A percentile compares a stretch with the other conserved stretches of the same genome.
Evolutionary conservation across 2,888 invertebrate genomes (phyloP).

Genomic region (Diarsia rubi): DNA sequence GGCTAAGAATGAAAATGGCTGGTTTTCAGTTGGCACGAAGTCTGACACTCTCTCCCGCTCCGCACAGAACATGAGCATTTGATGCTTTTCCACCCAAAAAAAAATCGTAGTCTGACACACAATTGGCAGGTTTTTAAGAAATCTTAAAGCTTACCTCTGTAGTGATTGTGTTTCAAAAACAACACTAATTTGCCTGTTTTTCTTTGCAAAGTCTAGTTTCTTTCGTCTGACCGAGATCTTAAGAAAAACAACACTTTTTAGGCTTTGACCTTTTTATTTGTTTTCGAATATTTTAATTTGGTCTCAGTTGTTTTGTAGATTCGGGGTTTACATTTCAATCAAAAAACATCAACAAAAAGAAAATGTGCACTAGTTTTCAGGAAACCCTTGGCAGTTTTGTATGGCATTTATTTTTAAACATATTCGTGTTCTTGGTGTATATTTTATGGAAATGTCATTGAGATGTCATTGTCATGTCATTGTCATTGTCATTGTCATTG

Average conservation of each 20-base stretch:
- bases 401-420: not conserved
- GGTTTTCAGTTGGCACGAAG: too few relatives aligned
- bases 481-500: too few relatives aligned
- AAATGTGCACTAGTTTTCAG: not conserved
- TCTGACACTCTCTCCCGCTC: too few relatives aligned
- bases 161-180: not conserved
- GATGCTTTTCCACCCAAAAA: too few relatives aligned
- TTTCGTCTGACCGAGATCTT: not conserved
- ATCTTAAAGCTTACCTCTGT: not conserved
- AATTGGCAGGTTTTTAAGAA: not conserved
- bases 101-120: not conserved
- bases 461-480: too few relatives aligned
- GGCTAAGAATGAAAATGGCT: too few relatives aligned
- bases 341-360: not conserved
- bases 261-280: not conserved
- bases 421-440: too few relatives aligned
- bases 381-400: not conserved
- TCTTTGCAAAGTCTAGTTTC: not conserved
- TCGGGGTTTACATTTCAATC: not conserved
- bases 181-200: not conserved
- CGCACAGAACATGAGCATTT: too few relatives aligned
- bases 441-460: too few relatives aligned
- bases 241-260: conserved; percentile 2
- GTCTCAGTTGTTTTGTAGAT: not conserved
- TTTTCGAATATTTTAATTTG: conserved; percentile 5